phyloP scores from a whole-genome alignment of 1,140 invertebrate species.

The Octopus sinensis region DNA sequence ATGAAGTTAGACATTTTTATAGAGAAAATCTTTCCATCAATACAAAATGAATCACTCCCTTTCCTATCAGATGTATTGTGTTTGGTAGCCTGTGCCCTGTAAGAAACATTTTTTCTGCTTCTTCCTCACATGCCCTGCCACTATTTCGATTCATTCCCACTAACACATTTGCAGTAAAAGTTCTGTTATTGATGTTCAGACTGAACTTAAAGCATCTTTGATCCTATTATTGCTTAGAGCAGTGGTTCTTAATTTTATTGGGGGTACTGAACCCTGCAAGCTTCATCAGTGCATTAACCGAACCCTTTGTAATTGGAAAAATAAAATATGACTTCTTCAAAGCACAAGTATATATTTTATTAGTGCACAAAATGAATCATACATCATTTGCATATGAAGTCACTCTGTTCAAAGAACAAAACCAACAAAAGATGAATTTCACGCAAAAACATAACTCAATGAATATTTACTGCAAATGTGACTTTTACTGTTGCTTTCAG shows the following conservation, averaged over 20 bases:
- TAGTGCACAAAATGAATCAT: not conserved
- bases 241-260: not conserved
- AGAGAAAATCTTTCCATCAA: too few species aligned
- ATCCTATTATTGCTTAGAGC: not conserved
- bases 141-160: too few species aligned
- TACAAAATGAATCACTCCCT: too few species aligned
- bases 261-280: not conserved
- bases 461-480: not conserved
- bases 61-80: too few species aligned
- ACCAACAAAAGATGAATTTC: not conserved
- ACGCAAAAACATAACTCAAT: not conserved
- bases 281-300: not conserved
- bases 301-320: not conserved
- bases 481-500: conserved; percentile 4
- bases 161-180: too few species aligned
- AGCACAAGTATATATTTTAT: conserved; percentile 2
- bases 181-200: too few species aligned
- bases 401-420: not conserved
- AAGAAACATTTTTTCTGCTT: too few species aligned
- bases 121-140: too few species aligned
- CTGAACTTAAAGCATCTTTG: too few species aligned
- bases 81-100: too few species aligned
- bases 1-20: too few species aligned
- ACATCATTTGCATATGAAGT: not conserved
- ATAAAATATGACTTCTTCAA: not conserved